Conservation (phyloP, 2,888 invertebrate species). For the Clepsis dumicolana region DNA sequence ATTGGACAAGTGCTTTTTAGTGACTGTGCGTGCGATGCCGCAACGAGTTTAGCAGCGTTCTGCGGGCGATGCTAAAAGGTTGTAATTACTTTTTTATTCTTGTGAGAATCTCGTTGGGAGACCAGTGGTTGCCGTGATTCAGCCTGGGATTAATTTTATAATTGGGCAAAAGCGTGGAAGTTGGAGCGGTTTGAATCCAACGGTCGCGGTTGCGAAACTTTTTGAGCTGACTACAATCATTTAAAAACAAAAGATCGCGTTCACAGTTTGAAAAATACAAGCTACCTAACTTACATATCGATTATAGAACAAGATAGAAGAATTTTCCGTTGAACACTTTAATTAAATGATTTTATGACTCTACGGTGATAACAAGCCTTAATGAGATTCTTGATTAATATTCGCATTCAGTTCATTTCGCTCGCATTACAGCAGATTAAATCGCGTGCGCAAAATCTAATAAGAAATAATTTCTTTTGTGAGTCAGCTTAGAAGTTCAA, state of each 20-base stretch:
- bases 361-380: constrained; percentile 35
- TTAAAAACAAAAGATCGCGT: neutral
- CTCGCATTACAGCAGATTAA: constrained; percentile 25
- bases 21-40: constrained; percentile 84
- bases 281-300: neutral
- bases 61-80: constrained; percentile 86
- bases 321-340: constrained; percentile 17
- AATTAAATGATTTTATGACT: constrained; percentile 39
- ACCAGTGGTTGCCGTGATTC: neutral
- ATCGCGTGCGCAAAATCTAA: constrained; percentile 29
- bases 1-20: constrained; percentile 82
- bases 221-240: neutral
- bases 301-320: neutral
- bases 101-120: constrained; percentile 60
- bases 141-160: neutral
- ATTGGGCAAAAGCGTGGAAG: constrained; percentile 3
- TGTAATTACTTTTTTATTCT: constrained; percentile 72
- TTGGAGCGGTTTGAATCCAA: neutral
- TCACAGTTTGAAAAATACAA: neutral
- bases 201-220: constrained; percentile 4
- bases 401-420: constrained; percentile 28
- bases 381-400: constrained; percentile 41
- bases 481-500: constrained; percentile 1
- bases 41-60: constrained; percentile 80
- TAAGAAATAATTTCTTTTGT: constrained; percentile 15